Evolutionary conservation across 2,113 vertebrate species (phyloP).

Genomic region (Tupaia chinensis): DNA sequence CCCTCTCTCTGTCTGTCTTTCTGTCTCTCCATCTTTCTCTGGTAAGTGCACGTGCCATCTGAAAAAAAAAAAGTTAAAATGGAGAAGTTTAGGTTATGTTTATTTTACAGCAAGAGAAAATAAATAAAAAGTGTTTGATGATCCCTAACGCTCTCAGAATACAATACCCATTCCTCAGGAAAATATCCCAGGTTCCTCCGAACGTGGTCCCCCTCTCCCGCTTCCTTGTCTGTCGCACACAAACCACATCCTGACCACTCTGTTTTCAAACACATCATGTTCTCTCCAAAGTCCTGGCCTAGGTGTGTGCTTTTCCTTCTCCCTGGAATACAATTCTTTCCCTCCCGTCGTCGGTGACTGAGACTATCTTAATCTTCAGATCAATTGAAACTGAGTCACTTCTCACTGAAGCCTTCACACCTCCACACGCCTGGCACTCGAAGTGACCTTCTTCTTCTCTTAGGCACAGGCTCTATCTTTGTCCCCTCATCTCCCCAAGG

Average conservation of each 20-base stretch:
- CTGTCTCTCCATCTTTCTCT: no score
- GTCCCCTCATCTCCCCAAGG: background rate
- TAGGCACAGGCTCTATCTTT: conserved; percentile 33
- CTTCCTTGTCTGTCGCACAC: background rate
- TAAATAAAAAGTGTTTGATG: background rate
- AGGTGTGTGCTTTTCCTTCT: background rate
- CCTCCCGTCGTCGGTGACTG: background rate
- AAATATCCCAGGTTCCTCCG: background rate
- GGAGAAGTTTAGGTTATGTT: background rate
- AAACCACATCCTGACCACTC: rapidly evolving
- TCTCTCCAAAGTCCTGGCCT: background rate
- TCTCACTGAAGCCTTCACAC: background rate
- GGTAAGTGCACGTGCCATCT: no score
- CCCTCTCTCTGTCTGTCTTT: no score
- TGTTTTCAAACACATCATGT: background rate
- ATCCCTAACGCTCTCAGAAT: background rate
- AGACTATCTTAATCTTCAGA: background rate
- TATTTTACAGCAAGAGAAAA: background rate
- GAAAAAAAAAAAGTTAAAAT: background rate
- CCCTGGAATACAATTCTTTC: background rate
- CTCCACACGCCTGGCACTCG: background rate
- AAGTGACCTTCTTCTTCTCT: background rate
- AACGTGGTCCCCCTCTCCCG: no score
- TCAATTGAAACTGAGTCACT: background rate
- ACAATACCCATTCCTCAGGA: background rate